These are phyloP conservation scores for Eupithecia centaureata DNA, from an alignment of 2,888 invertebrate species.

Conservation along the genomic window DNA sequence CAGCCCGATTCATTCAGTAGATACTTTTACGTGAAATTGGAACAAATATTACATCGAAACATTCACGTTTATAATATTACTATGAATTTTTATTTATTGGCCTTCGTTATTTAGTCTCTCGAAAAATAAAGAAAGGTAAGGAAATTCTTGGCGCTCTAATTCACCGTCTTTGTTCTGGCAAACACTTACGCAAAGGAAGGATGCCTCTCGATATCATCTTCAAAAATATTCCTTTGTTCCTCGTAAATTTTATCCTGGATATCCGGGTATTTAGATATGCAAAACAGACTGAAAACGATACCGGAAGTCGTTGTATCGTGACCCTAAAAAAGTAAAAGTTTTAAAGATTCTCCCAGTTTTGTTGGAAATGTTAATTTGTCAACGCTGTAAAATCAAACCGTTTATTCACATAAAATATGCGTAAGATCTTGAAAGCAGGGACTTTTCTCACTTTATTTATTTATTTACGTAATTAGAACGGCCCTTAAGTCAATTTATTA, in stretches of 20 bases:
- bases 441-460: no score
- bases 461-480: no score
- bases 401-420: no score
- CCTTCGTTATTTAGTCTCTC: neutral
- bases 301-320: slow-evolving; percentile 85
- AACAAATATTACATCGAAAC: no score
- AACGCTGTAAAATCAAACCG: no score
- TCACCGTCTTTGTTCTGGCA: neutral
- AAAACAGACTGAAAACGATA: slow-evolving; percentile 76
- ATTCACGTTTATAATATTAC: no score
- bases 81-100: neutral
- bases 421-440: no score
- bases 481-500: no score
- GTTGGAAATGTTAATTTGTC: neutral
- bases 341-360: neutral
- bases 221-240: slow-evolving; percentile 75
- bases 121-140: neutral
- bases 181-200: slow-evolving; percentile 64
- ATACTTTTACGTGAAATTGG: no score
- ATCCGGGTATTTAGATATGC: slow-evolving; percentile 78
- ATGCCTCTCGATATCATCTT: slow-evolving; percentile 63
- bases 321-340: slow-evolving; percentile 61
- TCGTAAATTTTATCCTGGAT: slow-evolving; percentile 79
- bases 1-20: no score
- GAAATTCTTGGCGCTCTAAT: neutral